Evolutionary conservation across 2,888 invertebrate genomes (phyloP), one percentile per base, ranked within the genome.

Genomic region (Graphium colonna): DNA sequence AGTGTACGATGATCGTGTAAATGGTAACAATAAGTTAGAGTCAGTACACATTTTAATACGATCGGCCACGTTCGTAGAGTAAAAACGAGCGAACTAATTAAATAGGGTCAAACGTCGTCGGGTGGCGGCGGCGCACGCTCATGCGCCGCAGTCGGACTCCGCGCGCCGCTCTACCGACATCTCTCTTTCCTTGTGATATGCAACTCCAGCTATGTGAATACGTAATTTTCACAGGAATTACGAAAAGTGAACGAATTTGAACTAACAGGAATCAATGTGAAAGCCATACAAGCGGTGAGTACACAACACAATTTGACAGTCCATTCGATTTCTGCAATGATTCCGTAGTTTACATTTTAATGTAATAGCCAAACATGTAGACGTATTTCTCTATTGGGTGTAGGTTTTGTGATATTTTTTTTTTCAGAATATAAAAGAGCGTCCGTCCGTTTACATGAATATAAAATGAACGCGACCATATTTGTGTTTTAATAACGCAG

Each of bases 11-110:
- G 76, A 80, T 75, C 57, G 67, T 72, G 72, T 78, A 72, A 79
- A 75, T 81, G 78, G 79, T 71, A 80, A 82, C 83, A 80, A 76
- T 78, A 71, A 85, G 80, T 83, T 82, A 83, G 75, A 83, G 75
- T 73, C 71, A 74, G 73, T 75, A 82, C 71, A 79, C 82, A 81
- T 85, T 83, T 84, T 82, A 85, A 86, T 87, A 84, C 77, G 79
- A 70, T 71, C 72, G 68, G 77, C 80, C 80, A 81, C 81, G 82
- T 83, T 80, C 73, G 75, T 82, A 84, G 82, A 86, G 83, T 87
- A 85, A 88, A 84, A 87, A 86, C 78, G 84, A 84, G 79, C 82
- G 80, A 82, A 87, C 80, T 87, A 89, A 89, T 88, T 89, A 87
- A 89, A 89, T 89, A 89, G 86, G 88, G 89, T 88, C 88, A 89